phyloP scores from a whole-genome alignment of 1,140 invertebrate genomes.

The Aphelenchoides besseyi region DNA sequence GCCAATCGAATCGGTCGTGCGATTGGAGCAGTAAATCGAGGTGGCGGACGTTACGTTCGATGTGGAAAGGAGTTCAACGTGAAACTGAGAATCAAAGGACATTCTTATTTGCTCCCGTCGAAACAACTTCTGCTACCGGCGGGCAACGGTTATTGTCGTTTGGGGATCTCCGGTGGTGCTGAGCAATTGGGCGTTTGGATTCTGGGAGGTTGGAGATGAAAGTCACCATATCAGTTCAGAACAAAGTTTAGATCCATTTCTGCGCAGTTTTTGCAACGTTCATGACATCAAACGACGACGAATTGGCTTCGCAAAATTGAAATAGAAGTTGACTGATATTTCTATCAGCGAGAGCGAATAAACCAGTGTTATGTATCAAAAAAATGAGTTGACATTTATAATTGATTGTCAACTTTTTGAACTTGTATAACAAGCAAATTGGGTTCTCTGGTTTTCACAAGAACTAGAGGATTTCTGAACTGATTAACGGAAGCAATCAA shows the following conservation, averaged over 20 bases:
- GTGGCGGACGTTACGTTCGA: background rate
- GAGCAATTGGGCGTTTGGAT: constrained; percentile 6
- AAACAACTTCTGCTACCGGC: background rate
- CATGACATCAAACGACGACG: background rate
- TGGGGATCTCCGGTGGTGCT: background rate
- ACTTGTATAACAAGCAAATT: too few relatives aligned
- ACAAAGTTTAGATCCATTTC: background rate
- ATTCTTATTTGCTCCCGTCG: background rate
- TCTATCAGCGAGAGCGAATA: too few relatives aligned
- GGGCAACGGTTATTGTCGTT: background rate
- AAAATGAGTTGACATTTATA: too few relatives aligned
- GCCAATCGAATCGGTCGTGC: background rate
- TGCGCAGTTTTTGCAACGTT: background rate
- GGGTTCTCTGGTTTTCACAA: too few relatives aligned
- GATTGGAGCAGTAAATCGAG: background rate
- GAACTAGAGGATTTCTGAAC: too few relatives aligned
- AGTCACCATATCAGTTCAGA: background rate
- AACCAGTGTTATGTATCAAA: too few relatives aligned
- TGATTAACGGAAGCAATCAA: too few relatives aligned
- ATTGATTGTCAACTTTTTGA: too few relatives aligned
- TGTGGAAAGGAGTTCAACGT: background rate
- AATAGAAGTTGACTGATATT: background rate
- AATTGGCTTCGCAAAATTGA: constrained; percentile 3
- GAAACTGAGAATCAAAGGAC: constrained; percentile 8
- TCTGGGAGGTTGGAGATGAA: background rate